Percentiles rank a stretch among this genome's conserved stretches.
These are phyloP conservation scores for Zaprionus tsacasi DNA, from an alignment of 1,140 invertebrate species.

Conservation along the genomic window DNA sequence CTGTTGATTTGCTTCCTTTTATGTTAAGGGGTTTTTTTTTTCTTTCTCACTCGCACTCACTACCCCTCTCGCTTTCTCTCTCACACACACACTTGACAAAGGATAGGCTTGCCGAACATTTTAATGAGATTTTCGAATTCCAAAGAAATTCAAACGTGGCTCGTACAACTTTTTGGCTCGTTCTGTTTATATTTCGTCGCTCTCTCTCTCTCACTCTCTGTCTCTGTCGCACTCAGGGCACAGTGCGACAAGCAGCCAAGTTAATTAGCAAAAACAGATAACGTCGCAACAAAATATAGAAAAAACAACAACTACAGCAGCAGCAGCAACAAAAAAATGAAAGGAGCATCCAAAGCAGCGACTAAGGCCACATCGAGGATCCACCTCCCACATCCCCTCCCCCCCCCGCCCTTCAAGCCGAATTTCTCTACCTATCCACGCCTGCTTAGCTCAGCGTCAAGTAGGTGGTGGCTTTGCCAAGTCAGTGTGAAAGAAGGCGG, in stretches of 20 bases:
- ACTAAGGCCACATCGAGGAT: constrained; percentile 51
- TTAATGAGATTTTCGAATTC: constrained; percentile 75
- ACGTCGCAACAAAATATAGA: constrained; percentile 64
- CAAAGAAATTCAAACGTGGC: constrained; percentile 64
- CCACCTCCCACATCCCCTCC: not conserved
- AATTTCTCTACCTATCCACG: constrained; percentile 8
- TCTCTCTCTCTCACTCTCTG: constrained; percentile 1
- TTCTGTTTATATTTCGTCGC: constrained; percentile 15
- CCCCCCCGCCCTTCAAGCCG: not conserved
- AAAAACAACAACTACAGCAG: constrained; percentile 34
- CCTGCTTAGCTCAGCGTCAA: constrained; percentile 10
- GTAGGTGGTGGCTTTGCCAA: constrained; percentile 7
- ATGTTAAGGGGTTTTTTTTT: constrained; percentile 9
- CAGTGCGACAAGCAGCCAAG: constrained; percentile 67
- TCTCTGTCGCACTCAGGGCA: constrained; percentile 13
- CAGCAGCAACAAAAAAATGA: constrained; percentile 54
- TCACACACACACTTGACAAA: constrained; percentile 2
- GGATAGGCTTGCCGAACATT: constrained; percentile 57
- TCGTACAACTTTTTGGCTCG: constrained; percentile 43
- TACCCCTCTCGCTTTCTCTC: not conserved
- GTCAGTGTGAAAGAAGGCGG: not conserved
- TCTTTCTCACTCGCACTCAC: not conserved
- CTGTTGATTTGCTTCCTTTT: constrained; percentile 24
- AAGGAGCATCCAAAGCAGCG: constrained; percentile 68
- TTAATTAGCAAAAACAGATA: constrained; percentile 81